Percentiles rank a stretch among this genome's conserved stretches.
Evolutionary conservation across 2,113 vertebrate species (phyloP).

Genomic region (Falcunculus frontatus): DNA sequence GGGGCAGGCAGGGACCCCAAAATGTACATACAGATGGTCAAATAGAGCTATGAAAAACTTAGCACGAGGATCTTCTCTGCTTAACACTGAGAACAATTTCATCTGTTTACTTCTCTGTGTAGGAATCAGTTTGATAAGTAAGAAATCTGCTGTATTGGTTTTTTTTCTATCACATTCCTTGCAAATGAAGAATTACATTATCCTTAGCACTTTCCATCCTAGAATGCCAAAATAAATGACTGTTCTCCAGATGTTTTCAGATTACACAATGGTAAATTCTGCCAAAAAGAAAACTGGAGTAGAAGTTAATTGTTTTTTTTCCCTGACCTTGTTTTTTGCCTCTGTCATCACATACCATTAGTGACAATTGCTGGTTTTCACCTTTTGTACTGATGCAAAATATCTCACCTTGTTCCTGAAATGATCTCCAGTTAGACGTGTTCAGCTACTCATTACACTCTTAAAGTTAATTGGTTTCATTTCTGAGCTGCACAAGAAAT

Average conservation of each 20-base stretch:
- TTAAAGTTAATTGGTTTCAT: not conserved
- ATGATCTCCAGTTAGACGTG: rapidly evolving
- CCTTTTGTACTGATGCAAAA: not conserved
- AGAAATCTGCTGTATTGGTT: not conserved
- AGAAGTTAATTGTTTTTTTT: not conserved
- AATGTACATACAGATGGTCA: not conserved
- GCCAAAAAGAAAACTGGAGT: not conserved
- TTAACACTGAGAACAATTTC: not conserved
- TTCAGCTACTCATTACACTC: not conserved
- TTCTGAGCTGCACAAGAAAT: not conserved
- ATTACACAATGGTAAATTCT: not conserved
- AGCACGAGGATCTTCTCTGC: not conserved
- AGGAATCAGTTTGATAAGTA: not conserved
- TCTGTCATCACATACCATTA: not conserved
- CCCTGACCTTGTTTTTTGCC: not conserved
- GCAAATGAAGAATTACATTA: not conserved
- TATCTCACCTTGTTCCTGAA: not conserved
- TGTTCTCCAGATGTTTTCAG: not conserved
- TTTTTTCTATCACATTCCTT: not conserved
- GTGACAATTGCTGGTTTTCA: not conserved
- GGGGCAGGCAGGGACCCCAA: not conserved
- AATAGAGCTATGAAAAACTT: not conserved
- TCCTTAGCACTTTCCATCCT: not conserved
- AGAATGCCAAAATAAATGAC: not conserved
- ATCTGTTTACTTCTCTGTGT: not conserved